Base-by-base conservation (phyloP, 2,797 vertebrate genomes). In the Pygocentrus nattereri region DNA sequence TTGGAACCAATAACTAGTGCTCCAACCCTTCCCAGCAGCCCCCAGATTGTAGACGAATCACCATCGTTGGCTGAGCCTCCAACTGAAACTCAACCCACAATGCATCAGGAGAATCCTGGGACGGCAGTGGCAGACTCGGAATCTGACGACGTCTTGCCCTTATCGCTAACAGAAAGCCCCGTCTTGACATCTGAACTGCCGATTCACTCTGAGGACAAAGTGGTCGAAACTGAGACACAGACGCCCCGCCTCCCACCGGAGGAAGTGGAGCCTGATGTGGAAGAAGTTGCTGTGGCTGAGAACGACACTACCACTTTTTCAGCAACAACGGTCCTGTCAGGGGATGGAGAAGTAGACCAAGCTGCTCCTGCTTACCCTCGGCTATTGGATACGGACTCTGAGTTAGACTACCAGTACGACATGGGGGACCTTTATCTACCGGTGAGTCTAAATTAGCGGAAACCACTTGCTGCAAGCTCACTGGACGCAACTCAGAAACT, bases 341-440 rank as follows among this genome's bases (percentile, higher is more conserved):
- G 97, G 49, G 97, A 99, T 19, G 97, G 97, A 0, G 97, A 99
- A 89, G 93, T 94, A 0, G 95, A 97, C 82, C 94, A 90, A 5
- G 90, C 91, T 67, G 88, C 93, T 25, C 92, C 95, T 13, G 92
- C 94, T n/a, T 97, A 96, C 81, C 93, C 95, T 67, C 94, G 93
- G 44, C 93, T 97, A 79, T 86, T 94, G 75, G 95, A 96, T 77
- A 89, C 93, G 6, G 96, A 95, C 89, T 94, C 94, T 64, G 95
- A 96, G 87, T 88, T 96, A 0, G 96, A 98, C 92, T 99, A 97
- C 92, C 97, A 97, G 87, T 96, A 95, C 77, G 97, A 98, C 86
- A 89, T 90, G 54, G 93, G 94, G 58, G 95, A 96, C 71, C 93
- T 93, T 87, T 95, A 95, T 89, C 95, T 97, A 85, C 95, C 94